A percentile compares a stretch with the other conserved stretches of the same genome.
Conservation (phyloP, 2,113 vertebrate genomes). For the Rhagologus leucostigma region DNA sequence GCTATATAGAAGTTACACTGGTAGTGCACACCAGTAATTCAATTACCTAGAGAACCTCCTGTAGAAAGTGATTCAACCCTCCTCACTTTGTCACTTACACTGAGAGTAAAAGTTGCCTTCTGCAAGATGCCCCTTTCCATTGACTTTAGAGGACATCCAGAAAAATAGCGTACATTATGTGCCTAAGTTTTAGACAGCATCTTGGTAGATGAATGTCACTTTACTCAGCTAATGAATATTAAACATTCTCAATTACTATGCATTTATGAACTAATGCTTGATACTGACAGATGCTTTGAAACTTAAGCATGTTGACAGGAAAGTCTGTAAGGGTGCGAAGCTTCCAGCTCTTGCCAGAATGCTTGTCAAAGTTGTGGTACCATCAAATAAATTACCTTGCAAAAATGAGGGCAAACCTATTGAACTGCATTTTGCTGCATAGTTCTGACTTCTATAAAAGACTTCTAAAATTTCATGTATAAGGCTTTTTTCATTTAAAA, state of each 20-base stretch:
- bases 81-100: not conserved
- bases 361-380: not conserved
- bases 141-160: not conserved
- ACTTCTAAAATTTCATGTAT: not conserved
- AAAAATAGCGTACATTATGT: not conserved
- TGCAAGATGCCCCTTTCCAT: not conserved
- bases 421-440: not conserved
- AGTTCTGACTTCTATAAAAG: not conserved
- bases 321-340: not conserved
- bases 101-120: not conserved
- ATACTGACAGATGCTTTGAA: conserved; percentile 4
- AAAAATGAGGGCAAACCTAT: not conserved
- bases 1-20: not conserved
- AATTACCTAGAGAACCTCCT: not conserved
- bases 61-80: not conserved
- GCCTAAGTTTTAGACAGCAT: not conserved
- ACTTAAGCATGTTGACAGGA: not conserved
- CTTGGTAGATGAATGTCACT: not conserved
- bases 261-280: conserved; percentile 3
- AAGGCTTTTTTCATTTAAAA: not conserved
- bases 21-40: not conserved
- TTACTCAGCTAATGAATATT: conserved; percentile 30
- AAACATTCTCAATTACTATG: not conserved
- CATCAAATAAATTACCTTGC: not conserved
- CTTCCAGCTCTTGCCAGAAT: not conserved